Percentiles rank a stretch among this genome's conserved stretches.
Evolutionary conservation across 2,888 invertebrate species (phyloP).

Genomic region (Synergus japonicus): DNA sequence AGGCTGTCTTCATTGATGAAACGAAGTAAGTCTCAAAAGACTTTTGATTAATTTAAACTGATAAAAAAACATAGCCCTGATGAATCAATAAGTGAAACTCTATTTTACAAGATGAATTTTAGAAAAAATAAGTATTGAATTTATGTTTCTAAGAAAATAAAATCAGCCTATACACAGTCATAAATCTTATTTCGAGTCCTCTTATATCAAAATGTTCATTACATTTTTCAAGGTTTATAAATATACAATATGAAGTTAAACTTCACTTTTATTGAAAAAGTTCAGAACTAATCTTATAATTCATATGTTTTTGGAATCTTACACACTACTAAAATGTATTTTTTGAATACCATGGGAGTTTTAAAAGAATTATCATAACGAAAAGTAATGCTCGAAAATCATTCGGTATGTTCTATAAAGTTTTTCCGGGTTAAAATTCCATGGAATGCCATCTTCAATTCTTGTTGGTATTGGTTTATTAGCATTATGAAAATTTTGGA

Average conservation of each 20-base stretch:
- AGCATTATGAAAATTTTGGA: neutral
- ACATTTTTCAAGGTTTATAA: no score
- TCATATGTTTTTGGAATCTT: no score
- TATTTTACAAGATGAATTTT: neutral
- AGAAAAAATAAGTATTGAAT: neutral
- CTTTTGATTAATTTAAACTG: neutral
- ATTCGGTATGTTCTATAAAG: neutral
- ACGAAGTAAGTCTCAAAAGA: conserved; percentile 85
- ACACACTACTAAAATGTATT: neutral
- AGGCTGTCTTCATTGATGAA: conserved; percentile 95
- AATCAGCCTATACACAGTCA: neutral
- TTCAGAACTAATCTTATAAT: no score
- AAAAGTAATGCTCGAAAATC: neutral
- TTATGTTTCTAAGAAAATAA: neutral
- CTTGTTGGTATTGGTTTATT: neutral
- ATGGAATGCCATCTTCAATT: neutral
- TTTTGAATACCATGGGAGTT: neutral
- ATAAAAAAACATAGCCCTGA: neutral
- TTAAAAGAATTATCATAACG: no score
- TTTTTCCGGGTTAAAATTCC: neutral
- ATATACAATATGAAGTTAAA: no score
- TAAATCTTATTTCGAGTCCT: neutral
- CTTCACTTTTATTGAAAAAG: no score
- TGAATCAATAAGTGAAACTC: neutral
- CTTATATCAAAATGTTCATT: no score